These are phyloP conservation scores for Morpho deidamia DNA, from an alignment of 2,888 invertebrate species.

Conservation along the genomic window DNA sequence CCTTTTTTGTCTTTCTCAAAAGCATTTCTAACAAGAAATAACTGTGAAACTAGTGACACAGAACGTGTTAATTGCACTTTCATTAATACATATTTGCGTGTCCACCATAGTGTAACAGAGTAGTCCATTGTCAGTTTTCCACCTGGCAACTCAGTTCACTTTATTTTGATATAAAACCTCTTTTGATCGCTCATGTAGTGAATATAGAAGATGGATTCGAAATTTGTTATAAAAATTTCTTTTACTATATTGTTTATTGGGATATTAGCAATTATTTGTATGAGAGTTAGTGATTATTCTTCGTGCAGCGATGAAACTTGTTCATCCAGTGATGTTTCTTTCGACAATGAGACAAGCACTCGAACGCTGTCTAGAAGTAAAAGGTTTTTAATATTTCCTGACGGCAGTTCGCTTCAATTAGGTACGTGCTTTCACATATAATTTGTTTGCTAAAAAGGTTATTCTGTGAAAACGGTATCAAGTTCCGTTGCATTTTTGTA, in stretches of 20 bases:
- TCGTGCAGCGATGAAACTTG: constrained; percentile 34
- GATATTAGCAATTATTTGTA: constrained; percentile 33
- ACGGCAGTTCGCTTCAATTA: constrained; percentile 80
- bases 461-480: not conserved
- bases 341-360: constrained; percentile 36
- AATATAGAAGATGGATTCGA: constrained; percentile 1
- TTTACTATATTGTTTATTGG: constrained; percentile 18
- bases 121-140: constrained; percentile 51
- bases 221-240: constrained; percentile 4
- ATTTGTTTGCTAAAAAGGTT: constrained; percentile 1
- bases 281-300: constrained; percentile 37
- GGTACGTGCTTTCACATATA: constrained; percentile 49
- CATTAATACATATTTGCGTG: constrained; percentile 50
- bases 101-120: constrained; percentile 34
- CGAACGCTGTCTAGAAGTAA: constrained; percentile 71
- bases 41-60: constrained; percentile 61
- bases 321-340: constrained; percentile 33
- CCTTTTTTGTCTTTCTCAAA: constrained; percentile 42
- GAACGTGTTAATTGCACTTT: constrained; percentile 62
- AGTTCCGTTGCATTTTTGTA: not conserved
- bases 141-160: constrained; percentile 32
- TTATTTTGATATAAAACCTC: not conserved
- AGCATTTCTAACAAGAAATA: constrained; percentile 38
- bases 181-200: not conserved
- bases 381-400: constrained; percentile 79